A percentile compares a stretch with the other conserved stretches of the same genome.
phyloP scores from a whole-genome alignment of 1,140 invertebrate species.

The Choristoneura fumiferana region DNA sequence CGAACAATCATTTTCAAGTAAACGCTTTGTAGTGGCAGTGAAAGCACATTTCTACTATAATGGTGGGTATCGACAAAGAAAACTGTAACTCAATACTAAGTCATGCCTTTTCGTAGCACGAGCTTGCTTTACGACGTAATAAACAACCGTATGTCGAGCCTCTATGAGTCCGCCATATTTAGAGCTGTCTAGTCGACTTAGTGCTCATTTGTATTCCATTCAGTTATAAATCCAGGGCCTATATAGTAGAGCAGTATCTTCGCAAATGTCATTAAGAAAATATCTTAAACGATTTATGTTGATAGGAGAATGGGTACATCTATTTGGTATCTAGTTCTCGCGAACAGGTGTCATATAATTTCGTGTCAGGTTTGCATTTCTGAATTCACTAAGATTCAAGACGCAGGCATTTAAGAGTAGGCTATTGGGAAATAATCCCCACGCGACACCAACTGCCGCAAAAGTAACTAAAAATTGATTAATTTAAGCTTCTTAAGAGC shows the following conservation, averaged over 20 bases:
- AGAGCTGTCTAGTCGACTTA: conserved; percentile 43
- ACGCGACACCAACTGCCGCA: too few species aligned
- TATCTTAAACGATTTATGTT: conserved; percentile 30
- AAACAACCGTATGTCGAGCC: conserved; percentile 54
- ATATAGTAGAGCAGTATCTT: conserved; percentile 2
- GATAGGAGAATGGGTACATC: too few species aligned
- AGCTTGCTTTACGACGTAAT: conserved; percentile 61
- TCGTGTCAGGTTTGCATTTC: too few species aligned
- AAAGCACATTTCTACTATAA: conserved; percentile 19
- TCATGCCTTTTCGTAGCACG: conserved; percentile 57
- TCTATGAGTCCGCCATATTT: conserved; percentile 52
- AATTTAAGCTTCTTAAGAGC: too few species aligned
- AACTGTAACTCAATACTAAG: conserved; percentile 60
- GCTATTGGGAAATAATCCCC: too few species aligned
- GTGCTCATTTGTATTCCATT: conserved; percentile 56
- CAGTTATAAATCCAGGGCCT: conserved; percentile 45
- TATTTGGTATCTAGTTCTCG: too few species aligned
- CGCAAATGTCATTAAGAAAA: conserved; percentile 48
- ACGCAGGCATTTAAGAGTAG: too few species aligned
- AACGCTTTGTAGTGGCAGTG: not conserved
- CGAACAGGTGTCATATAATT: too few species aligned
- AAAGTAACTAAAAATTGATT: too few species aligned
- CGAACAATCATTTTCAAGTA: not conserved
- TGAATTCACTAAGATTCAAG: too few species aligned
- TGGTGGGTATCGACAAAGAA: conserved; percentile 33